phyloP scores from a whole-genome alignment of 1,140 invertebrate species.

The Metopolophium dirhodum region DNA sequence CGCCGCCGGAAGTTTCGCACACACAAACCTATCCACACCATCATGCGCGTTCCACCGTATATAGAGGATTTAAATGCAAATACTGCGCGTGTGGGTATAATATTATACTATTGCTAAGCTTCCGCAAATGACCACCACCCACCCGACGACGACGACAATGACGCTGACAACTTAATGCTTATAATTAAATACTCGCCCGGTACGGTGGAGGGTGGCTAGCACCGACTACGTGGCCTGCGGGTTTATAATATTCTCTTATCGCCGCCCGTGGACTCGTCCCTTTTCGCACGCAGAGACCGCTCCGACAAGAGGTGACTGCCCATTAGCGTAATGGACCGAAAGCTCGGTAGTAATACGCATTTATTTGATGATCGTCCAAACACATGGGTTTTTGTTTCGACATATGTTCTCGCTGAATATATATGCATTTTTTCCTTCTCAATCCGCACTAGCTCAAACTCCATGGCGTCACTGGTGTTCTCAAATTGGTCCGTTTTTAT shows the following conservation, averaged over 20 bases:
- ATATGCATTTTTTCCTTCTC: too few relatives aligned
- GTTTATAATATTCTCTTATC: constrained; percentile 52
- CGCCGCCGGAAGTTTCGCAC: constrained; percentile 47
- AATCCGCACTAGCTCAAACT: too few relatives aligned
- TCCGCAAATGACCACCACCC: constrained; percentile 43
- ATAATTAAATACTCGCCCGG: constrained; percentile 38
- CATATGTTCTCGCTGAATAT: background rate
- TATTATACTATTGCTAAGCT: background rate
- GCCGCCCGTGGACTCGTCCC: constrained; percentile 16
- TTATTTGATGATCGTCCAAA: background rate
- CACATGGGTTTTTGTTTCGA: background rate
- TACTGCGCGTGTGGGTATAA: background rate
- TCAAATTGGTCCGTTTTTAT: background rate
- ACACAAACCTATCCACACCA: background rate
- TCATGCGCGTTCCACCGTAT: background rate
- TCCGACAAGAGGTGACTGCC: background rate
- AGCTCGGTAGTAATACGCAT: background rate
- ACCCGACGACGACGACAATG: background rate
- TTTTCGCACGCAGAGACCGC: background rate
- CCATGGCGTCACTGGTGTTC: background rate
- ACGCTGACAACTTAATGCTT: constrained; percentile 47
- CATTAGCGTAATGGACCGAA: constrained; percentile 39
- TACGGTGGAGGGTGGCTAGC: background rate
- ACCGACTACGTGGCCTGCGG: background rate
- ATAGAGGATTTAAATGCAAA: constrained; percentile 35